Conservation (phyloP, 2,888 invertebrate species). For the Agonopterix subpropinquella region DNA sequence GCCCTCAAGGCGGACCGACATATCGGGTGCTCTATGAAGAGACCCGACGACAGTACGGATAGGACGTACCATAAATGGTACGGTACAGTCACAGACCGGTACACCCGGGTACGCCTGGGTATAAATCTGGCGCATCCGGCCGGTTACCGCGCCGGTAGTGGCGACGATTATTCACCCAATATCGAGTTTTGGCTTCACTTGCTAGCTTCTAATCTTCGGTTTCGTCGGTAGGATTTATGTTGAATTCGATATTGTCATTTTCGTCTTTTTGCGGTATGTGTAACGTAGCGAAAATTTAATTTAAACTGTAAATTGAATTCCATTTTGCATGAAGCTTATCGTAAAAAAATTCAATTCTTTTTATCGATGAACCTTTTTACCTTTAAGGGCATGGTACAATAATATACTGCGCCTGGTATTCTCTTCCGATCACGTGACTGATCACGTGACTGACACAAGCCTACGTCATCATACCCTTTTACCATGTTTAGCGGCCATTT, state of each 20-base stretch:
- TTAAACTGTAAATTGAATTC: not conserved
- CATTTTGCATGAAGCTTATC: not conserved
- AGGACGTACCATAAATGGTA: constrained; percentile 26
- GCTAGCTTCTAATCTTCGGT: constrained; percentile 68
- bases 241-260: constrained; percentile 15
- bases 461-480: too few relatives aligned
- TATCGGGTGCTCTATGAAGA: constrained; percentile 69
- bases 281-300: constrained; percentile 1
- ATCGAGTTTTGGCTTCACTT: constrained; percentile 75
- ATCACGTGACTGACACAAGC: too few relatives aligned
- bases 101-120: constrained; percentile 40
- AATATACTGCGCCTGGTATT: too few relatives aligned
- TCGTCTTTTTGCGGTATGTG: constrained; percentile 9
- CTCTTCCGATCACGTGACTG: too few relatives aligned
- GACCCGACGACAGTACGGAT: constrained; percentile 57
- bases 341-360: not conserved
- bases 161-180: constrained; percentile 74
- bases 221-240: constrained; percentile 60
- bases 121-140: constrained; percentile 73
- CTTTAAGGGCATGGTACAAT: too few relatives aligned
- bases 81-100: constrained; percentile 37
- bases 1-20: constrained; percentile 66
- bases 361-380: too few relatives aligned
- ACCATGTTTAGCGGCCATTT: too few relatives aligned
- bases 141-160: constrained; percentile 70